A percentile compares a stretch with the other conserved stretches of the same genome.
Evolutionary conservation across 2,888 invertebrate genomes (phyloP).

Genomic region (Cheilosia variabilis): DNA sequence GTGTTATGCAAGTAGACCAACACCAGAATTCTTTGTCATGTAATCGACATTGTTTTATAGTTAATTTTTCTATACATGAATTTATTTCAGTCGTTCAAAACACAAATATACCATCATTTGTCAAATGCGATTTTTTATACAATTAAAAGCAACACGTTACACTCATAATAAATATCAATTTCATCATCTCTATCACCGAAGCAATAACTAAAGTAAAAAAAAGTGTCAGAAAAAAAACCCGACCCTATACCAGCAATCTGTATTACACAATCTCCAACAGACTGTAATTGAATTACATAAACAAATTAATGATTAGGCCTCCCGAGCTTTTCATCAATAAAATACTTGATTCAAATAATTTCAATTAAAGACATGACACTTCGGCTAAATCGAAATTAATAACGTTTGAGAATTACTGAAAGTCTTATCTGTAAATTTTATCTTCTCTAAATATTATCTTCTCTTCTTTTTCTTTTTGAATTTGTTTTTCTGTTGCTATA

Average conservation of each 20-base stretch:
- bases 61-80: neutral
- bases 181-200: neutral
- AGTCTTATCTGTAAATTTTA: slow-evolving; percentile 60
- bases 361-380: slow-evolving; percentile 52
- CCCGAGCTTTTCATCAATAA: slow-evolving; percentile 8
- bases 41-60: too few relatives aligned
- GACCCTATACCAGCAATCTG: neutral
- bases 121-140: neutral
- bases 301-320: slow-evolving; percentile 20
- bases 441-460: slow-evolving; percentile 27
- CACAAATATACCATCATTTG: neutral
- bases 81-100: neutral
- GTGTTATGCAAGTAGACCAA: too few relatives aligned
- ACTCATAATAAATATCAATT: neutral
- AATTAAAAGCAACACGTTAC: neutral
- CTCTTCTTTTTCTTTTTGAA: slow-evolving; percentile 16
- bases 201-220: neutral
- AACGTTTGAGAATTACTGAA: slow-evolving; percentile 41
- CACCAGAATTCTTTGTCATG: too few relatives aligned
- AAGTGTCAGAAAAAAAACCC: neutral
- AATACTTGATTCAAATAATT: slow-evolving; percentile 25
- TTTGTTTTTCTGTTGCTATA: slow-evolving; percentile 37
- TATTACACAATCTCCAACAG: neutral
- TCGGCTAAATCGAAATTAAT: slow-evolving; percentile 65
- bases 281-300: neutral